phyloP scores from a whole-genome alignment of 1,140 invertebrate species.

The Drosophila pruinosa region DNA sequence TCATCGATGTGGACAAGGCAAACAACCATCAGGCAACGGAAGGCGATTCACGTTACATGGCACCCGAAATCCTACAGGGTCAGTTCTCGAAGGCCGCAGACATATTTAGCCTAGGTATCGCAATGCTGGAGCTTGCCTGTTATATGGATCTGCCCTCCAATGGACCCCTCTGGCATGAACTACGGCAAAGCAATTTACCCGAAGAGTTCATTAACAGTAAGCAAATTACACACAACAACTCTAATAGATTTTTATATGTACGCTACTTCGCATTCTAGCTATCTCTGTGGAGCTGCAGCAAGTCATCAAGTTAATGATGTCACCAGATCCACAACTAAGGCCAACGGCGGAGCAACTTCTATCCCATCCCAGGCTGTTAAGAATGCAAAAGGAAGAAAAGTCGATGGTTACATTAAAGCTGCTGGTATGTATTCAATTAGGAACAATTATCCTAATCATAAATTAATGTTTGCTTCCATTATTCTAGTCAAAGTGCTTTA shows the following conservation, averaged over 20 bases:
- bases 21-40: conserved; percentile 84
- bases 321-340: conserved; percentile 83
- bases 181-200: conserved; percentile 84
- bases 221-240: neutral
- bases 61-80: conserved; percentile 88
- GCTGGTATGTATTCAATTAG: conserved; percentile 31
- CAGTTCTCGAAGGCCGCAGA: conserved; percentile 86
- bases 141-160: conserved; percentile 88
- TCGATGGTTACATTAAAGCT: conserved; percentile 54
- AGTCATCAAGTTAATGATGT: conserved; percentile 86
- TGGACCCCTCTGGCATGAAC: conserved; percentile 88
- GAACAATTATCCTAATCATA: neutral
- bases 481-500: conserved; percentile 64
- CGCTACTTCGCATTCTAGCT: conserved; percentile 67
- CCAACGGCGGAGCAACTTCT: conserved; percentile 85
- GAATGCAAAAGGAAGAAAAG: conserved; percentile 59
- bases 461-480: neutral
- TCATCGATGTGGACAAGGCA: conserved; percentile 85
- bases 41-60: conserved; percentile 91
- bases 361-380: conserved; percentile 56
- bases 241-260: neutral
- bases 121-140: conserved; percentile 88
- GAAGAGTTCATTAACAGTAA: conserved; percentile 76
- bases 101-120: conserved; percentile 89
- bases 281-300: conserved; percentile 84